Conservation (phyloP, 2,797 vertebrate genomes). For the Vultur gryphus region DNA sequence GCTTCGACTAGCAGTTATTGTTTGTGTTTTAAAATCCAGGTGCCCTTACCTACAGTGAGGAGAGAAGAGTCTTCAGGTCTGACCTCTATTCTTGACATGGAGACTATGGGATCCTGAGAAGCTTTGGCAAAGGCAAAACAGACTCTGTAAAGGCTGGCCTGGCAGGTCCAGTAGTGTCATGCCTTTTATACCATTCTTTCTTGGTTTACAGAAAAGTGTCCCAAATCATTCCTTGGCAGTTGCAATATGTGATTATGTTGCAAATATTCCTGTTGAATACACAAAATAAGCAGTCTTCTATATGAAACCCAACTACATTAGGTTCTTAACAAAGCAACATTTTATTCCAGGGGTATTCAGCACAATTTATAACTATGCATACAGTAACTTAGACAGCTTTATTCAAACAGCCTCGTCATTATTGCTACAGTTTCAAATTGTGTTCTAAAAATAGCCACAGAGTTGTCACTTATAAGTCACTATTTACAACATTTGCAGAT, state of each 20-base stretch:
- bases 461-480: not conserved
- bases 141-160: not conserved
- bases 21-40: not conserved
- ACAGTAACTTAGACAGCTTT: not conserved
- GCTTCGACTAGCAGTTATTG: not conserved
- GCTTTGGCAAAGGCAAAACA: not conserved
- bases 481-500: not conserved
- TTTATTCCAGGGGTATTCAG: not conserved
- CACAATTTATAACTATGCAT: not conserved
- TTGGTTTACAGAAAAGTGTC: not conserved
- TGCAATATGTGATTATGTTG: not conserved
- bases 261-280: not conserved
- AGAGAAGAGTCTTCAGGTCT: not conserved
- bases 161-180: not conserved
- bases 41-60: not conserved
- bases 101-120: not conserved
- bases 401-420: not conserved
- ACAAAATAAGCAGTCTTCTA: not conserved
- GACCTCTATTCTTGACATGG: not conserved
- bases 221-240: not conserved
- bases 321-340: not conserved
- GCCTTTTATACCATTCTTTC: not conserved
- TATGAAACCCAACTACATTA: not conserved
- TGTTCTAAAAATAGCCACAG: not conserved
- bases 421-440: not conserved